Percentiles rank a stretch among this genome's conserved stretches.
These are phyloP conservation scores for Cuculus canorus DNA, from an alignment of 2,797 vertebrate species.

Conservation along the genomic window DNA sequence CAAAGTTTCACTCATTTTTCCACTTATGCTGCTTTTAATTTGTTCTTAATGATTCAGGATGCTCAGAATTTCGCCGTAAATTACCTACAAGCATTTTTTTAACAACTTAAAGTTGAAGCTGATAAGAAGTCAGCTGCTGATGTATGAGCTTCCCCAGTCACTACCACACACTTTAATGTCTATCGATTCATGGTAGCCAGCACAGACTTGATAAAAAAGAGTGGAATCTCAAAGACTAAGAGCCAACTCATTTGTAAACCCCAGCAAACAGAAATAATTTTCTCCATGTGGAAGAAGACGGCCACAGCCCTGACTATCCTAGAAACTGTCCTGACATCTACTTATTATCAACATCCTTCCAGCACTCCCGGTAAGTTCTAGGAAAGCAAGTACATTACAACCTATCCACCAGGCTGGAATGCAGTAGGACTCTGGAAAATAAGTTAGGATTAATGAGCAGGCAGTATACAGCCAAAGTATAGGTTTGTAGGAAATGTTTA, in stretches of 20 bases:
- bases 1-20: background rate
- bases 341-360: background rate
- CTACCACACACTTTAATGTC: background rate
- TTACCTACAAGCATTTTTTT: background rate
- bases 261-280: background rate
- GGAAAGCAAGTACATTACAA: background rate
- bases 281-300: background rate
- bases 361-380: background rate
- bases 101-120: background rate
- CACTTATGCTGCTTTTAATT: background rate
- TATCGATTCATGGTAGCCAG: background rate
- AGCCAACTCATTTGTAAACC: background rate
- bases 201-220: background rate
- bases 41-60: background rate
- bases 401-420: background rate
- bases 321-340: background rate
- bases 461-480: background rate
- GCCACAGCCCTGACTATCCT: background rate
- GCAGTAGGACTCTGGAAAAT: too few relatives aligned
- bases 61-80: background rate
- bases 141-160: fast-evolving
- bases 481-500: background rate
- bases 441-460: too few relatives aligned
- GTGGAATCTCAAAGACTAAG: background rate
- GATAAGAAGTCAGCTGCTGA: background rate